phyloP scores from a whole-genome alignment of 2,113 vertebrate species.

The Mormoops blainvillei region DNA sequence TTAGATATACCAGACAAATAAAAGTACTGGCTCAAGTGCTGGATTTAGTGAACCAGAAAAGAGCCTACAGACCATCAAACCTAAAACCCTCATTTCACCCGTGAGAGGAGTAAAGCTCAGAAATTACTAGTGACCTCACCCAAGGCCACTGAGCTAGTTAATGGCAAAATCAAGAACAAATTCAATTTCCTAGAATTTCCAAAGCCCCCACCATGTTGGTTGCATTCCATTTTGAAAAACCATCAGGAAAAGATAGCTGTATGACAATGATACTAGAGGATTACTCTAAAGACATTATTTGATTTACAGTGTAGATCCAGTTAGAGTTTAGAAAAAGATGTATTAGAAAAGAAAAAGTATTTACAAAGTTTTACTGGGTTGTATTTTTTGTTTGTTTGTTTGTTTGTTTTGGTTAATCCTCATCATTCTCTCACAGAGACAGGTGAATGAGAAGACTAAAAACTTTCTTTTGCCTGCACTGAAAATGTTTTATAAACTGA shows the following conservation, averaged over 20 bases:
- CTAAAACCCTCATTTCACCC: neutral
- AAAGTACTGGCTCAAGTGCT: neutral
- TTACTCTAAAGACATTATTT: neutral
- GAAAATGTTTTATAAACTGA: neutral
- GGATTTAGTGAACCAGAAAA: neutral
- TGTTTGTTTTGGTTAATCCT: neutral
- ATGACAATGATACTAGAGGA: neutral
- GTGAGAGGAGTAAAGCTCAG: neutral
- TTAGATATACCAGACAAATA: neutral
- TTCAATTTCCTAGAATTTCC: neutral
- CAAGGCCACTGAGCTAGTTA: neutral
- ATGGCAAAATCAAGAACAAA: neutral
- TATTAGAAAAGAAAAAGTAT: neutral
- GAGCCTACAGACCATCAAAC: neutral
- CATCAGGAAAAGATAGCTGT: neutral
- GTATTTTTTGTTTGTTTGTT: neutral
- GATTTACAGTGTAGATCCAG: neutral
- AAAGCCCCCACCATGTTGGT: neutral
- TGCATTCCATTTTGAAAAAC: neutral
- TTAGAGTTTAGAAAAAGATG: neutral
- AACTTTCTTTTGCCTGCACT: neutral
- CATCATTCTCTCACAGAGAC: neutral
- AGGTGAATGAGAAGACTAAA: neutral
- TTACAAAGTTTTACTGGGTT: neutral
- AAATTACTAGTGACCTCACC: neutral